Percentiles rank a stretch among this genome's conserved stretches.
phyloP scores from a whole-genome alignment of 2,888 invertebrate species.

The Drosophila quasianomalipes region DNA sequence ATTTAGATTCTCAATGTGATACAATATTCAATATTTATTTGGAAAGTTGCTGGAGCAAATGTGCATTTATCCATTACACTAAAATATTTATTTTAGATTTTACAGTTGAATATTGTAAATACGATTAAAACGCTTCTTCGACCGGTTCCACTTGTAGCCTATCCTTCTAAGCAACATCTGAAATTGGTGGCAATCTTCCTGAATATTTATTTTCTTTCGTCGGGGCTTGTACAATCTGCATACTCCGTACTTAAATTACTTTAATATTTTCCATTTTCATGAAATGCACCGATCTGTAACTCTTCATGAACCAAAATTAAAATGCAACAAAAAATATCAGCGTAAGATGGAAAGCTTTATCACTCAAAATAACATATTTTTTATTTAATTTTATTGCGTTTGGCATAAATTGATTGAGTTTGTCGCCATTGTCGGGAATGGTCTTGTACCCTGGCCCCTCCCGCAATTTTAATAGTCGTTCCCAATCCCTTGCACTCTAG shows the following conservation, averaged over 20 bases:
- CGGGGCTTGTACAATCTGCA: background rate
- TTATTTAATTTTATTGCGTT: background rate
- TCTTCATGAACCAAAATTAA: background rate
- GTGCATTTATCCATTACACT: background rate
- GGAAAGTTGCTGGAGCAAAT: background rate
- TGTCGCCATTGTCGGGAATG: background rate
- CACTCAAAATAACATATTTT: background rate
- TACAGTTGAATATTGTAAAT: background rate
- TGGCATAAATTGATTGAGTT: background rate
- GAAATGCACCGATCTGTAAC: background rate
- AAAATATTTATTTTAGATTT: background rate
- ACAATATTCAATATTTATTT: background rate
- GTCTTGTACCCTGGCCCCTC: background rate
- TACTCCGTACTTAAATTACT: background rate
- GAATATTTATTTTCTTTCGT: background rate
- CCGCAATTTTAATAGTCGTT: background rate
- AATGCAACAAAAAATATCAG: background rate
- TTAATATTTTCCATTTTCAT: background rate
- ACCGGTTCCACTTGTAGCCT: background rate
- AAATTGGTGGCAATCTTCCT: background rate
- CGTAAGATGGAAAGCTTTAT: background rate
- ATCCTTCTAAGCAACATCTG: background rate
- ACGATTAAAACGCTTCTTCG: background rate
- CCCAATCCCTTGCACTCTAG: background rate
- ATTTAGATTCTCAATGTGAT: background rate